Evolutionary conservation across 2,888 invertebrate species (phyloP).

Genomic region (Drosophila acutilabella): DNA sequence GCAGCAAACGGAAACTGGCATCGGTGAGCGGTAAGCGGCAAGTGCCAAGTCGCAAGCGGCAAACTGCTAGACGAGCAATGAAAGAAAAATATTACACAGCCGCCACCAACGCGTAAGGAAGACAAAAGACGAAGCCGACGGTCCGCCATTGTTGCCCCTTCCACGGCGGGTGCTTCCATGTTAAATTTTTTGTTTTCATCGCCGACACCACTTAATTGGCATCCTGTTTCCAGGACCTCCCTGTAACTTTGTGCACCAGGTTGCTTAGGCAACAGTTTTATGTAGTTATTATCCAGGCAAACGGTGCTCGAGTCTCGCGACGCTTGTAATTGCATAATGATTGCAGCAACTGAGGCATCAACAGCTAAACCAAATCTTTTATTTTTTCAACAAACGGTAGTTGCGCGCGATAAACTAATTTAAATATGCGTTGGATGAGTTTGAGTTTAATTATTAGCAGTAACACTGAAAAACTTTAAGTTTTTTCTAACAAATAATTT

Average conservation of each 20-base stretch:
- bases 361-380: slow-evolving; percentile 40
- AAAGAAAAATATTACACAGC: slow-evolving; percentile 80
- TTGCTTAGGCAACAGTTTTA: slow-evolving; percentile 80
- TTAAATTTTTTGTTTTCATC: slow-evolving; percentile 21
- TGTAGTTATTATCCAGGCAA: slow-evolving; percentile 63
- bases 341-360: slow-evolving; percentile 58
- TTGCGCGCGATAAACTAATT: slow-evolving; percentile 69
- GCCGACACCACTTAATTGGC: slow-evolving; percentile 68
- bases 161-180: slow-evolving; percentile 16
- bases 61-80: slow-evolving; percentile 47
- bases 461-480: slow-evolving; percentile 6
- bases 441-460: slow-evolving; percentile 77
- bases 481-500: background rate
- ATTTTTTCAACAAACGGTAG: slow-evolving; percentile 24
- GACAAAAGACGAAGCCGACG: slow-evolving; percentile 67
- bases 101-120: slow-evolving; percentile 74
- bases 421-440: slow-evolving; percentile 78
- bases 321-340: slow-evolving; percentile 76
- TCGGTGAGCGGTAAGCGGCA: slow-evolving; percentile 15
- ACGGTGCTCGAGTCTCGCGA: slow-evolving; percentile 38
- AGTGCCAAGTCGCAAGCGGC: slow-evolving; percentile 2
- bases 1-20: slow-evolving; percentile 42
- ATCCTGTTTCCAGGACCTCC: slow-evolving; percentile 48
- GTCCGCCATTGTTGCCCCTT: slow-evolving; percentile 41
- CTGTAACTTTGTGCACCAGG: slow-evolving; percentile 74